These are phyloP conservation scores for Creontiades dilutus DNA, from an alignment of 2,888 invertebrate species.

Conservation along the genomic window DNA sequence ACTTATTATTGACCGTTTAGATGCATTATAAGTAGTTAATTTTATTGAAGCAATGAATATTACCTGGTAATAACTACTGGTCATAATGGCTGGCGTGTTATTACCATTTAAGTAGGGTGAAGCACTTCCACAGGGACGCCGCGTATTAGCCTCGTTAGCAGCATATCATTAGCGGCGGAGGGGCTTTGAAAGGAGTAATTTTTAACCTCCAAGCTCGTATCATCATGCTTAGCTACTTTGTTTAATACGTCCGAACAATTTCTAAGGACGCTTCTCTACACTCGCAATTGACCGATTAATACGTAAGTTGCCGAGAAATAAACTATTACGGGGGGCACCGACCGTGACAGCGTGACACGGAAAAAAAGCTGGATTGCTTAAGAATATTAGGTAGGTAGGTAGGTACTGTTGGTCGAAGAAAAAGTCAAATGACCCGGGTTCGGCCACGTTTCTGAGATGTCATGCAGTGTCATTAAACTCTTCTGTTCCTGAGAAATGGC, in stretches of 20 bases:
- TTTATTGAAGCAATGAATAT: neutral
- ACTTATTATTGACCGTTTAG: neutral
- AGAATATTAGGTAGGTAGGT: neutral
- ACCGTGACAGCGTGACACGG: neutral
- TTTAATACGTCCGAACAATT: slow-evolving; percentile 1
- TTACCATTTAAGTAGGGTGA: neutral
- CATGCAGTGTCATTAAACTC: neutral
- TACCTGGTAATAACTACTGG: neutral
- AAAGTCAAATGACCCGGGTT: neutral
- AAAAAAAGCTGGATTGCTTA: neutral
- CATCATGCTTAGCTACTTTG: neutral
- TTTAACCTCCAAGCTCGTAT: neutral
- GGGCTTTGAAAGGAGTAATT: neutral
- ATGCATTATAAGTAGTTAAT: neutral
- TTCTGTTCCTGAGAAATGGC: neutral
- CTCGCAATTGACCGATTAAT: slow-evolving; percentile 32
- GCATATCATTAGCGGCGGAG: slow-evolving; percentile 1
- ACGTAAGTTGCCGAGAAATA: neutral
- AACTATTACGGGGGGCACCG: neutral
- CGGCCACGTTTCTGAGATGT: neutral
- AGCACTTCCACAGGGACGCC: neutral
- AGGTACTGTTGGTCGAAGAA: neutral
- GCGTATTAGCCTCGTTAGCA: slow-evolving; percentile 16
- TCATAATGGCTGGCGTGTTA: neutral
- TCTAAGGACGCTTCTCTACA: neutral